A percentile compares a stretch with the other conserved stretches of the same genome.
phyloP scores from a whole-genome alignment of 2,888 invertebrate genomes.

The Agonum fuliginosum region DNA sequence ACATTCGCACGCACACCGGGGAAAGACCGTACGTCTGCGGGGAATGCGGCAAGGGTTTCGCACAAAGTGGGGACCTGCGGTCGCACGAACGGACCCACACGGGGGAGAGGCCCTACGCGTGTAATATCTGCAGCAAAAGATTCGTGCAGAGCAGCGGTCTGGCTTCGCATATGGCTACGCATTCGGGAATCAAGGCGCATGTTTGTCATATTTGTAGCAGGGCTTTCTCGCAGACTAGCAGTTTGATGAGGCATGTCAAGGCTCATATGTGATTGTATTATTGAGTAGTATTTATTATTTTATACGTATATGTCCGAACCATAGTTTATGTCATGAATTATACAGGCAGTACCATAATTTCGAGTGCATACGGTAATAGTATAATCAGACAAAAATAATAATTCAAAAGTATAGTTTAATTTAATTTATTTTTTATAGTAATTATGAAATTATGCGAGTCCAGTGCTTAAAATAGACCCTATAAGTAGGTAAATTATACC shows the following conservation, averaged over 20 bases:
- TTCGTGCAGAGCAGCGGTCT: slow-evolving; percentile 64
- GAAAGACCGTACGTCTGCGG: slow-evolving; percentile 65
- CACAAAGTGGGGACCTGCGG: slow-evolving; percentile 64
- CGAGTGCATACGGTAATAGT: no score
- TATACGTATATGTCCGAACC: no score
- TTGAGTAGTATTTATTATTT: no score
- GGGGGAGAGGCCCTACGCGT: slow-evolving; percentile 63
- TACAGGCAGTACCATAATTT: no score
- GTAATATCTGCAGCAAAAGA: slow-evolving; percentile 63
- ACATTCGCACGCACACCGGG: slow-evolving; percentile 69
- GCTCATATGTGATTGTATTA: slow-evolving; percentile 44
- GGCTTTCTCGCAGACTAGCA: slow-evolving; percentile 61
- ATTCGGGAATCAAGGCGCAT: slow-evolving; percentile 62
- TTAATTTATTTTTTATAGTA: no score
- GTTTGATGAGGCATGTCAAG: slow-evolving; percentile 60
- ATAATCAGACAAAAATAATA: no score
- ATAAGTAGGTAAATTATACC: no score
- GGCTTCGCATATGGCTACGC: slow-evolving; percentile 64
- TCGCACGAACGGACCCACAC: slow-evolving; percentile 63
- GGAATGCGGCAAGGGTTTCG: slow-evolving; percentile 63
- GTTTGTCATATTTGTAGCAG: slow-evolving; percentile 60
- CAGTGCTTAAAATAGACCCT: no score
- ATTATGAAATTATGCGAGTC: no score
- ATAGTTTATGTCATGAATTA: no score
- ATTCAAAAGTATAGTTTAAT: no score